Conservation (phyloP, 2,113 vertebrate species). For the Eulacestoma nigropectus region DNA sequence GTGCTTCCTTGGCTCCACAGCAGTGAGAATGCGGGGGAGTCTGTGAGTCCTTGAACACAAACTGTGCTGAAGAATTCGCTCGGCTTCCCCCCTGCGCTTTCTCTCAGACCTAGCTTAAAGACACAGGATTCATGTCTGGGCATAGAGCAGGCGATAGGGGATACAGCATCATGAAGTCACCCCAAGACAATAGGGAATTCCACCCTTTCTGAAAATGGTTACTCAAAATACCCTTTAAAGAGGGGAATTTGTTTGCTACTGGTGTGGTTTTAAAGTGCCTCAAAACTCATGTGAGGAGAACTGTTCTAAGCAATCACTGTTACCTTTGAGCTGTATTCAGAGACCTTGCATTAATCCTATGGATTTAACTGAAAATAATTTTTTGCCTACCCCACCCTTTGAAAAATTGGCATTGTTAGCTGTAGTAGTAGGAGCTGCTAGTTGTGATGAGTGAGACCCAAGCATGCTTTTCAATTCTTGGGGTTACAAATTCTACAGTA, state of each 20-base stretch:
- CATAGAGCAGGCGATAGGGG: no score
- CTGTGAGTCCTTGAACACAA: no score
- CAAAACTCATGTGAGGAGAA: background rate
- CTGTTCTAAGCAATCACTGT: background rate
- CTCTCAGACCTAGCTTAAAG: no score
- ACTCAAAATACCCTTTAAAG: background rate
- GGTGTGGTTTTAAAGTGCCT: background rate
- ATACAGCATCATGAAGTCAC: no score
- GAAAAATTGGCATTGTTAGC: background rate
- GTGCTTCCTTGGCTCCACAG: no score
- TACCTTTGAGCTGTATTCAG: background rate
- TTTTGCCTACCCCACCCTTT: background rate
- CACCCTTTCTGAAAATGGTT: background rate
- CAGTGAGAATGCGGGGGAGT: no score
- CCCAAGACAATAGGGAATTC: no score
- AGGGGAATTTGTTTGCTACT: background rate
- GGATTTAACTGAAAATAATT: background rate
- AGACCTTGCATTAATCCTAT: background rate
- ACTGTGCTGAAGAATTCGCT: no score
- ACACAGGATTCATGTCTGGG: no score
- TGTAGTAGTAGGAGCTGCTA: background rate
- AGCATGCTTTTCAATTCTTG: background rate
- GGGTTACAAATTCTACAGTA: fast-evolving
- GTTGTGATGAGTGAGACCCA: background rate
- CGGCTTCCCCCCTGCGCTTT: no score